Conservation (phyloP, 2,888 invertebrate species). For the Galerucella pusilla region DNA sequence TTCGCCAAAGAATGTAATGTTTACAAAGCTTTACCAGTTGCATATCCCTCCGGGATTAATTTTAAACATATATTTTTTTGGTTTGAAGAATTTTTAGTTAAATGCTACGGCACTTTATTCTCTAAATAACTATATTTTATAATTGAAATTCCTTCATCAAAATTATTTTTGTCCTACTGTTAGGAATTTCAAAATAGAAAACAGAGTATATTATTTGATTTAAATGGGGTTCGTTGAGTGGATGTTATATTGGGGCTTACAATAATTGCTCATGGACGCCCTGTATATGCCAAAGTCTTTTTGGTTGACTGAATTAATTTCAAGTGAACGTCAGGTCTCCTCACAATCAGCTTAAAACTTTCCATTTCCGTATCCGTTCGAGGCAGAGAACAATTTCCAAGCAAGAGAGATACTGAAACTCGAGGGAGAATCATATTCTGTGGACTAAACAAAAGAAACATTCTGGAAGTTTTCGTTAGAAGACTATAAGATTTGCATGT, state of each 20-base stretch:
- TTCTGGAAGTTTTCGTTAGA: slow-evolving; percentile 47
- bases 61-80: not conserved
- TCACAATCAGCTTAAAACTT: slow-evolving; percentile 36
- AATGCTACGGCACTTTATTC: too few relatives aligned
- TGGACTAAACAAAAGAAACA: slow-evolving; percentile 45
- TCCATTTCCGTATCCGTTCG: slow-evolving; percentile 31
- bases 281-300: slow-evolving; percentile 5
- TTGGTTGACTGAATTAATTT: slow-evolving; percentile 23
- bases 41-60: slow-evolving; percentile 1
- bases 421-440: slow-evolving; percentile 39
- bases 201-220: too few relatives aligned
- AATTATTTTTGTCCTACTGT: too few relatives aligned
- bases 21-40: slow-evolving; percentile 26
- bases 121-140: too few relatives aligned
- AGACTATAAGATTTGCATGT: slow-evolving; percentile 49
- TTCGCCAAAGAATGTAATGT: slow-evolving; percentile 25
- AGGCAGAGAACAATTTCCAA: slow-evolving; percentile 30
- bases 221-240: too few relatives aligned
- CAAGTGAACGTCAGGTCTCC: slow-evolving; percentile 28
- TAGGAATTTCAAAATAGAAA: too few relatives aligned
- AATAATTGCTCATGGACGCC: not conserved
- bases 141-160: too few relatives aligned
- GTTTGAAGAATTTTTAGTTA: not conserved
- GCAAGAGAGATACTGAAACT: slow-evolving; percentile 32
- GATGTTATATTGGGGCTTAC: too few relatives aligned